A percentile compares a stretch with the other conserved stretches of the same genome.
Evolutionary conservation across 2,113 vertebrate species (phyloP).

Genomic region (Cryptotis parvus): DNA sequence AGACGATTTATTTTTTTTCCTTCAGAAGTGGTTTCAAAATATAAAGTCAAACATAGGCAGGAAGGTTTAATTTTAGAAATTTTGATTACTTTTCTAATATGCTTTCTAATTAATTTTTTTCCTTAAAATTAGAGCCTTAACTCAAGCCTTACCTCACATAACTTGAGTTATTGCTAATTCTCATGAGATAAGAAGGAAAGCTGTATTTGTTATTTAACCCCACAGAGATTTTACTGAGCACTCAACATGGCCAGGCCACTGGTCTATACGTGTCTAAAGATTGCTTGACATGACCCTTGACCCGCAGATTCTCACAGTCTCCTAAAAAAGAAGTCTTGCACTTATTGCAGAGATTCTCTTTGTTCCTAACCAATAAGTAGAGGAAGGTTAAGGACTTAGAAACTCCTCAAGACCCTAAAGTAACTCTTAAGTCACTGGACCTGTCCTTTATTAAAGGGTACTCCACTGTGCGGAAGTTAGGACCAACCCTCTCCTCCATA

Average conservation of each 20-base stretch:
- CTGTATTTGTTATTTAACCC: conserved; percentile 27
- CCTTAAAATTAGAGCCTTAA: conserved; percentile 9
- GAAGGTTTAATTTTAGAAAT: conserved; percentile 32
- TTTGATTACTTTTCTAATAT: background rate
- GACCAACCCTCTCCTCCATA: too few species aligned
- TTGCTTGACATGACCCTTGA: background rate
- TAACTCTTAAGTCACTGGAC: background rate
- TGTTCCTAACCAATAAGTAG: background rate
- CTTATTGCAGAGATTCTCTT: background rate
- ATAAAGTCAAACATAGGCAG: background rate
- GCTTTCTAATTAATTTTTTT: background rate
- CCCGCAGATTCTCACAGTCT: background rate
- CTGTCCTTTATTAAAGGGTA: background rate
- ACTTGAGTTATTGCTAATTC: conserved; percentile 37
- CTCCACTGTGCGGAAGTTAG: background rate
- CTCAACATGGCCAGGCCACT: background rate
- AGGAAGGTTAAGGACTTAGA: background rate
- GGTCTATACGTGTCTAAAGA: background rate
- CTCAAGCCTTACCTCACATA: background rate
- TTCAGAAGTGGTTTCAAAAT: conserved; percentile 24
- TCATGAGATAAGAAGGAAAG: background rate
- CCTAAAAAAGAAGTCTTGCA: background rate
- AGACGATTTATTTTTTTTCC: conserved; percentile 30
- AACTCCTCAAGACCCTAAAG: background rate
- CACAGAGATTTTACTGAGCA: conserved; percentile 18